Base-by-base conservation (phyloP, 2,888 invertebrate genomes). In the Tanypteryx hageni region DNA sequence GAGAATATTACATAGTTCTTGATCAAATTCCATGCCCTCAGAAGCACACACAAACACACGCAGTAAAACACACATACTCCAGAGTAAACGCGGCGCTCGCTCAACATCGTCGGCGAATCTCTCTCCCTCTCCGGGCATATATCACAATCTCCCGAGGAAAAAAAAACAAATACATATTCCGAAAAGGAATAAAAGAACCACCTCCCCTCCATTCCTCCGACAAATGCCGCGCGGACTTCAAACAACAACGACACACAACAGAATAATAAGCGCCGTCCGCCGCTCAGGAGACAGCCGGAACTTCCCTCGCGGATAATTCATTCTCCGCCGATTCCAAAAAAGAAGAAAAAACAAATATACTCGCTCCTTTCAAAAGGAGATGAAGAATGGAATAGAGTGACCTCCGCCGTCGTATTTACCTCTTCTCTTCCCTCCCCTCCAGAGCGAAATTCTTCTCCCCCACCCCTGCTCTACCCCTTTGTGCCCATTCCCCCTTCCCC, bases 11-110 rank as follows among this genome's bases (percentile, higher is more conserved):
- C 76, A 76, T 76, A 76, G 27, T 27, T 13, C 76, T 76, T 76
- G 76, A 76, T 76, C 76, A 76, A 76, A 76, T 76, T 76, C 76
- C 76, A 76, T 76, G 76, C 68, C 68, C n/a, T 10, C 76, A 27
- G 27, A 27, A 76, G 76, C 76, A 76, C 76, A 76, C 76, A 27
- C 76, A 22, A 76, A 76, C 76, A 76, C 76, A 76, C 76, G 76
- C 76, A 76, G 22, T 27, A 76, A 76, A 76, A 27, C 76, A 76
- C 76, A 76, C 76, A 76, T 27, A 27, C 76, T 27, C 76, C 27
- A 76, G 22, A 27, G 76, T 76, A 76, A 76, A 76, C 76, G 27
- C 76, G 13, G 76, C 76, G 76, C 22, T 22, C 68, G 68, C 68
- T 44, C 44, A 44, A 44, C 44, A 44, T 44, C 44, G 44, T n/a